Evolutionary conservation across 2,113 vertebrate species (phyloP), one percentile per base, ranked within the genome.

Genomic region (Struthidea cinerea): DNA sequence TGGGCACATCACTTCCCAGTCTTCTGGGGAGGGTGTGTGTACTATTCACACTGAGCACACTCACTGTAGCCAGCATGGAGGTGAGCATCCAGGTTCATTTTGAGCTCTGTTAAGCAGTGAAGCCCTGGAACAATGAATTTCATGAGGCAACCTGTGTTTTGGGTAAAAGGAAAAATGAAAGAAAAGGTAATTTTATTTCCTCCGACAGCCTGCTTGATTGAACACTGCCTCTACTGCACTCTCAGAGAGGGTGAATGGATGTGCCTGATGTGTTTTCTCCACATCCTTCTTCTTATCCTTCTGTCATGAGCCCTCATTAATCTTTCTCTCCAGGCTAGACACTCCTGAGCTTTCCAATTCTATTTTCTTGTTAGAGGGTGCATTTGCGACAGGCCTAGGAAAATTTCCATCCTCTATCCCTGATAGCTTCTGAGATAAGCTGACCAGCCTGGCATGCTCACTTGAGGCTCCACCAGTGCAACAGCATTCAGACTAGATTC

Each of bases 361-460:
- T 87, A 7, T 74, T 84, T 87, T 81, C 91, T 67, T 91, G 39
- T 84, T 79, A 73, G 47, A 84, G 55, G 27, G 33, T 47, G 13
- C 44, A 47, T 60, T 80, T 86, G 44, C 0, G 0, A 56, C 69
- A 90, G 60, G 80, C 47, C 60, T 68, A 74, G 60, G 83, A 91
- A 93, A 84, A 89, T 77, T 92, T 88, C 65, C 47, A 74, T 75
- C 86, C 53, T 37, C 63, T 81, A 11, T 16, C 33, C 47, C 17
- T 69, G 80, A 81, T 68, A 92, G 64, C 27, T 86, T 82, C 75
- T 59, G 83, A 93, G 90, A 92, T 86, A 94, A 91, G 71, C 28
- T 69, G 50, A 55, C 73, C 64, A 67, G 83, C 59, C 64, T 7
- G 0, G 30, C 44, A 52, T 16, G 42, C 55, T 93, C 65, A 35